Evolutionary conservation across 1,140 invertebrate species (phyloP).

Genomic region (Zophobas atratus): DNA sequence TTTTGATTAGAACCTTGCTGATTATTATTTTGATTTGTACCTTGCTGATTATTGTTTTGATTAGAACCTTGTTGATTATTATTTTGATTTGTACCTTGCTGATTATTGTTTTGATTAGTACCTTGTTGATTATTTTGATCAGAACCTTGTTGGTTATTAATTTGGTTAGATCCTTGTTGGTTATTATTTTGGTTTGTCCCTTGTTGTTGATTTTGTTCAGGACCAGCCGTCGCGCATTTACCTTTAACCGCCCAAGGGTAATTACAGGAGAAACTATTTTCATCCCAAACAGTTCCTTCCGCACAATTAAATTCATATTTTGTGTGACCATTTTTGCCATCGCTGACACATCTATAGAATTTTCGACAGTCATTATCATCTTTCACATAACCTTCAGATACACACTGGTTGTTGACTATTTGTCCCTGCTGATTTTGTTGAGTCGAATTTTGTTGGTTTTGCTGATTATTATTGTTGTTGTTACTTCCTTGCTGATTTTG

Average conservation of each 20-base stretch:
- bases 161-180: slow-evolving; percentile 5
- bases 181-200: background rate
- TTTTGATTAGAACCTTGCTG: background rate
- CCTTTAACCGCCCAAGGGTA: slow-evolving; percentile 69
- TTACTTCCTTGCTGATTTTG: slow-evolving; percentile 45
- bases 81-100: background rate
- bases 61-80: background rate
- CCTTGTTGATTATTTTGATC: slow-evolving; percentile 5
- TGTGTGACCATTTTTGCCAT: slow-evolving; percentile 70
- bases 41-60: background rate
- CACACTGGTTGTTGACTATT: slow-evolving; percentile 49
- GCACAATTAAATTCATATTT: slow-evolving; percentile 77
- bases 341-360: slow-evolving; percentile 79
- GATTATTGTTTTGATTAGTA: background rate
- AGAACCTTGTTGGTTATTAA: background rate
- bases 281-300: slow-evolving; percentile 77
- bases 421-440: slow-evolving; percentile 19
- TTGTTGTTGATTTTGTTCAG: background rate
- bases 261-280: slow-evolving; percentile 73
- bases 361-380: slow-evolving; percentile 76
- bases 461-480: slow-evolving; percentile 47
- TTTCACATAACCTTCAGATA: slow-evolving; percentile 63
- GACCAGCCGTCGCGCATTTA: slow-evolving; percentile 49
- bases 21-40: background rate
- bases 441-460: slow-evolving; percentile 45